A percentile compares a stretch with the other conserved stretches of the same genome.
These are phyloP conservation scores for Agrochola macilenta DNA, from an alignment of 2,888 invertebrate species.

Conservation along the genomic window DNA sequence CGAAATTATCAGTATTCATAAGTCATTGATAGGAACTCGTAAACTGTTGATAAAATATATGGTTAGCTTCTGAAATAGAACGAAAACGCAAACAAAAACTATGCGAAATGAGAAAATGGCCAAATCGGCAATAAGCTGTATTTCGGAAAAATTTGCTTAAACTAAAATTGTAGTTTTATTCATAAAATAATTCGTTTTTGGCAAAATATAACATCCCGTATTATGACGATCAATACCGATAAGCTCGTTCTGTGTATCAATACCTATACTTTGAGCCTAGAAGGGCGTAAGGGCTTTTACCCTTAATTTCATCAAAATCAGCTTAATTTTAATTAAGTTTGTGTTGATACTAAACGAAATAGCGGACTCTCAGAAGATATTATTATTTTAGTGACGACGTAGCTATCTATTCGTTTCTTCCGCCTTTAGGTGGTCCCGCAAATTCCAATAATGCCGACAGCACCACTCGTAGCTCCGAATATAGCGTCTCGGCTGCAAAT, in stretches of 20 bases:
- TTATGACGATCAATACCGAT: conserved; percentile 19
- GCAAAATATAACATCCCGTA: not conserved
- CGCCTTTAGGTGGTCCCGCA: conserved; percentile 68
- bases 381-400: conserved; percentile 62
- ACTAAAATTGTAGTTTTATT: not conserved
- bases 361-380: conserved; percentile 43
- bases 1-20: conserved; percentile 78
- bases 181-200: not conserved
- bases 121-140: not conserved
- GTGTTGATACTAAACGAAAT: conserved; percentile 47
- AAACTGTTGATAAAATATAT: conserved; percentile 44
- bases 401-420: conserved; percentile 65
- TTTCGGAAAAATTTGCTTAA: not conserved
- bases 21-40: conserved; percentile 70
- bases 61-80: conserved; percentile 7
- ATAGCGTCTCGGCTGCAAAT: conserved; percentile 81
- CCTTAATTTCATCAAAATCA: conserved; percentile 33
- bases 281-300: conserved; percentile 15
- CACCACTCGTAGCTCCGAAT: conserved; percentile 76
- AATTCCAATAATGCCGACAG: conserved; percentile 82
- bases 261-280: conserved; percentile 10
- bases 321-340: conserved; percentile 41
- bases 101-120: not conserved
- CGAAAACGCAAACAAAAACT: not conserved
- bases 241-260: conserved; percentile 14